Evolutionary conservation across 2,888 invertebrate genomes (phyloP).

Genomic region (Hyppa rectilinea): DNA sequence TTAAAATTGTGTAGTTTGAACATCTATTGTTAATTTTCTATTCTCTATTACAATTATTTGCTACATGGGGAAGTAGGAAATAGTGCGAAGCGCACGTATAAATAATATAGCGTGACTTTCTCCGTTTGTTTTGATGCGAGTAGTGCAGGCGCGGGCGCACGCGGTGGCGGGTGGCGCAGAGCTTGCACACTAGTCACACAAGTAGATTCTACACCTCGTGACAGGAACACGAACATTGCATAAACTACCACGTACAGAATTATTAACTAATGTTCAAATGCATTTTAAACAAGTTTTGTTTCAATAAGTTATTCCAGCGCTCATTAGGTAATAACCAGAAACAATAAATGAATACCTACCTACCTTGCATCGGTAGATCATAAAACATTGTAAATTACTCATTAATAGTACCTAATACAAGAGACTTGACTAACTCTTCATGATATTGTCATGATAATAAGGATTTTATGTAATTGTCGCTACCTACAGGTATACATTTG

Average conservation of each 20-base stretch:
- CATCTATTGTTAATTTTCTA: constrained; percentile 66
- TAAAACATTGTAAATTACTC: constrained; percentile 47
- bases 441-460: constrained; percentile 42
- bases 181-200: constrained; percentile 42
- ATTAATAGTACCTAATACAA: constrained; percentile 30
- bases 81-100: constrained; percentile 78
- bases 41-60: constrained; percentile 72
- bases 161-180: constrained; percentile 35
- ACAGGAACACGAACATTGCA: constrained; percentile 63
- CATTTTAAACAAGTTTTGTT: constrained; percentile 56
- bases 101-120: constrained; percentile 84
- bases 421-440: constrained; percentile 27
- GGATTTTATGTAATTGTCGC: constrained; percentile 26
- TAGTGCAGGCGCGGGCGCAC: constrained; percentile 56
- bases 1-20: constrained; percentile 46
- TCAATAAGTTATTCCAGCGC: constrained; percentile 48
- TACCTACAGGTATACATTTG: neutral
- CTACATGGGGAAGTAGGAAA: constrained; percentile 82
- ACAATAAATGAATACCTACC: constrained; percentile 41
- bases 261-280: constrained; percentile 55
- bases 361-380: constrained; percentile 33
- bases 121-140: constrained; percentile 85
- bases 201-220: constrained; percentile 46
- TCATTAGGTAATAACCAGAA: constrained; percentile 58
- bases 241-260: constrained; percentile 46